Percentiles rank a stretch among this genome's conserved stretches.
phyloP scores from a whole-genome alignment of 2,797 vertebrate species.

The Onychomys leucogaster region DNA sequence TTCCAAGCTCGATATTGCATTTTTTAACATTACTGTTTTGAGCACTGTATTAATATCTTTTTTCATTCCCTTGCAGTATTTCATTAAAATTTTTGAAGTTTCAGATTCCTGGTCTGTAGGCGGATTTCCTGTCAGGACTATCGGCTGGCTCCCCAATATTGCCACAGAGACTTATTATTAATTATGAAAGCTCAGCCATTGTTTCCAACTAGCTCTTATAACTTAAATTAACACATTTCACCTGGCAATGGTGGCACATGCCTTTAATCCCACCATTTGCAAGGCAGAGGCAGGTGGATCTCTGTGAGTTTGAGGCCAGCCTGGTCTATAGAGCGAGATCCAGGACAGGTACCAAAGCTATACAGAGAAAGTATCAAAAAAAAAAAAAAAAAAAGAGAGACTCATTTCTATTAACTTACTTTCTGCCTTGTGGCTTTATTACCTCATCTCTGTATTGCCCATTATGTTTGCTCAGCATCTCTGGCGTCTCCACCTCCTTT shows the following conservation, averaged over 20 bases:
- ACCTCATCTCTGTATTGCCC: neutral
- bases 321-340: too few species aligned
- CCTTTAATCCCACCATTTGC: too few species aligned
- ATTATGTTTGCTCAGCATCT: neutral
- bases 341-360: too few species aligned
- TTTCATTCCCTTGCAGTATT: neutral
- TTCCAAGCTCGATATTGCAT: neutral
- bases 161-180: neutral
- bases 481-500: too few species aligned
- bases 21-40: neutral
- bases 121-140: neutral
- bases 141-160: neutral
- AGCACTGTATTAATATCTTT: neutral
- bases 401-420: neutral
- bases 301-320: too few species aligned
- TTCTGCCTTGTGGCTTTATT: neutral
- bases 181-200: neutral
- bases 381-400: too few species aligned
- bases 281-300: too few species aligned
- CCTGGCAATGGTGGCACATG: too few species aligned
- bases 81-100: slow-evolving; percentile 27
- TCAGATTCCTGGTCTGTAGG: neutral
- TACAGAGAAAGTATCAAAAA: too few species aligned
- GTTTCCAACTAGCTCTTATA: neutral
- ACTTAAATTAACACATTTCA: neutral